Evolutionary conservation across 2,113 vertebrate species (phyloP), one percentile per base, ranked within the genome.

Genomic region (Ploceus nigricollis): DNA sequence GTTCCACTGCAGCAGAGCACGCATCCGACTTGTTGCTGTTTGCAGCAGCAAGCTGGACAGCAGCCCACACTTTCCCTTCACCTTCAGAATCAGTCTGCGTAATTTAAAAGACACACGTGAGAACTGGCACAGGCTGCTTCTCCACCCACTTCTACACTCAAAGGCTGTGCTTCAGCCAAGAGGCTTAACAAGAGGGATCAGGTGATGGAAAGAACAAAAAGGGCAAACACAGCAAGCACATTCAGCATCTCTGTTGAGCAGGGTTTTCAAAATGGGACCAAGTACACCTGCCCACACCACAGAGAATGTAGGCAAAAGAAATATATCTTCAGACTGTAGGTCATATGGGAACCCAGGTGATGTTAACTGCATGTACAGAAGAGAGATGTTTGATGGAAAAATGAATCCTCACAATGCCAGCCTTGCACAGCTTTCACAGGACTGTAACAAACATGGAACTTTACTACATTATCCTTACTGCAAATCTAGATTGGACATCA

Each of bases 1-100:
- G 0, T 9, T 50, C 18, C 31, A 20, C 15, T 37, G 5, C 21
- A 57, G 25, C 42, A 66, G 31, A 35, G 37, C 1, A 0, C 1
- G 0, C 50, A 15, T 15, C 11, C 35, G 19, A 30, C 15, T 6
- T 22, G 7, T 25, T 57, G 14, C 4, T 8, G 5, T 12, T 14
- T 33, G 31, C 76, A 65, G 11, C 31, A 28, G 31, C 22, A 33
- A 28, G 27, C 15, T 10, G 13, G 25, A 23, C 6, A 30, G 17
- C 2, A 16, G 35, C 25, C 0, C 1, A 12, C 10, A 9, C 18
- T 17, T n/a, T 13, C 23, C 23, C 9, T 51, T 28, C 10, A 39
- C 4, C 9, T 66, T 68, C 6, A 22, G 37, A 39, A 33, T 51
- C 15, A 5, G 2, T 44, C 87, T 82, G 69, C 0, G 2, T 14